Evolutionary conservation across 1,140 invertebrate genomes (phyloP), one percentile per base, ranked within the genome.

Genomic region (Procambarus virginalis): DNA sequence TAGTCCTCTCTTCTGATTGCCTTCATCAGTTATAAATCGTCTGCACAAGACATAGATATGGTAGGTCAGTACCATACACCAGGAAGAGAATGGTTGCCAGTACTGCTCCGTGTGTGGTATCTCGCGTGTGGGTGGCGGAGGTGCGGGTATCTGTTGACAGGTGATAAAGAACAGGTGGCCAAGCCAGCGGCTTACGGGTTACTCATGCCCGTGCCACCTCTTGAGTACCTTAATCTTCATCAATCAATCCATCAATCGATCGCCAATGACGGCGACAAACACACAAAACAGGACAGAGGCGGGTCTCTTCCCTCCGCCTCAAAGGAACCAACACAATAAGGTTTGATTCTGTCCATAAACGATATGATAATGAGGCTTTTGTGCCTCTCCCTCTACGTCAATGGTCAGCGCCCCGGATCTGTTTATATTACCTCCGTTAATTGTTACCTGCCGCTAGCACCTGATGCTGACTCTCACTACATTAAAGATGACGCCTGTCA

Each of bases 311-410:
- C 34, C 58, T 17, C 14, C 9, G 80, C 60, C 80, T 82, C 80
- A 82, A 82, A 68, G 80, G 80, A 68, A 68, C 58, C 80, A 34
- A 86, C 73, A 86, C 84, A 86, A 86, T 48, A 76, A 78, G 73
- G 73, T 86, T 86, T 86, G 84, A 86, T 86, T 86, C 51, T 75
- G n/a, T 76, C 84, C 84, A 86, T 86, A 86, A 86, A 86, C 84
- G 84, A 78, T 86, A 86, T 86, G 84, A 86, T 86, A 86, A 86
- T 86, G 73, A 86, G 84, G 10, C 51, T 34, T 86, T 86, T 86
- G 84, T 86, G 84, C 73, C 84, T 46, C 75, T 77, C 75, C 22
- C 51, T 75, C 55, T 86, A 86, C 84, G 78, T 60, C 75, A 70
- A 58, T 86, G 84, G 84, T 49, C 73, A 49, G 46, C 46, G 12